These are phyloP conservation scores for Lepidotrigona ventralis DNA, from an alignment of 1,140 invertebrate genomes.

Conservation along the genomic window DNA sequence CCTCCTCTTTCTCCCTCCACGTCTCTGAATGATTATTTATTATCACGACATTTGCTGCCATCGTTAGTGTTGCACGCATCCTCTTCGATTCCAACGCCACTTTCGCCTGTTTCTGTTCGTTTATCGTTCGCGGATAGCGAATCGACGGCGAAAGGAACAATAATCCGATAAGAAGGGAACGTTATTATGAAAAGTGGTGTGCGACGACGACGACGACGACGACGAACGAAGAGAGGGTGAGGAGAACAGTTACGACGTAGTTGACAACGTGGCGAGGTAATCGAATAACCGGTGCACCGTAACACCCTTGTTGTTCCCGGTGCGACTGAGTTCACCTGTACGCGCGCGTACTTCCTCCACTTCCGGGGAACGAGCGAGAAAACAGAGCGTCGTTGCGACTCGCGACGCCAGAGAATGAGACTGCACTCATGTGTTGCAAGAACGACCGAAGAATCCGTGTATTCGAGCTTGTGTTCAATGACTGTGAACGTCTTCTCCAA, in stretches of 20 bases:
- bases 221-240: background rate
- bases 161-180: constrained; percentile 6
- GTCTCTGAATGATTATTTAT: background rate
- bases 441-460: too few relatives aligned
- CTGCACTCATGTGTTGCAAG: too few relatives aligned
- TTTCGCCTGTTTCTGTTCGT: background rate
- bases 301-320: constrained; percentile 33
- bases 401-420: too few relatives aligned
- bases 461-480: too few relatives aligned
- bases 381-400: too few relatives aligned
- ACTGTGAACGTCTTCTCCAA: too few relatives aligned
- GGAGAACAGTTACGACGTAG: constrained; percentile 42
- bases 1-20: background rate
- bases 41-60: too few relatives aligned
- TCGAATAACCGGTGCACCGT: constrained; percentile 56
- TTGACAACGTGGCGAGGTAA: constrained; percentile 62
- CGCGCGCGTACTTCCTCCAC: constrained; percentile 6
- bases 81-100: too few relatives aligned
- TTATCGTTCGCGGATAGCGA: background rate
- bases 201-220: background rate
- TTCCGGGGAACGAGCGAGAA: too few relatives aligned
- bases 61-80: background rate
- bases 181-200: constrained; percentile 30
- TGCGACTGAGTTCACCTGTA: constrained; percentile 26
- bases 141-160: background rate